Conservation (phyloP, 1,140 invertebrate genomes). For the Lasioglossum albipes region DNA sequence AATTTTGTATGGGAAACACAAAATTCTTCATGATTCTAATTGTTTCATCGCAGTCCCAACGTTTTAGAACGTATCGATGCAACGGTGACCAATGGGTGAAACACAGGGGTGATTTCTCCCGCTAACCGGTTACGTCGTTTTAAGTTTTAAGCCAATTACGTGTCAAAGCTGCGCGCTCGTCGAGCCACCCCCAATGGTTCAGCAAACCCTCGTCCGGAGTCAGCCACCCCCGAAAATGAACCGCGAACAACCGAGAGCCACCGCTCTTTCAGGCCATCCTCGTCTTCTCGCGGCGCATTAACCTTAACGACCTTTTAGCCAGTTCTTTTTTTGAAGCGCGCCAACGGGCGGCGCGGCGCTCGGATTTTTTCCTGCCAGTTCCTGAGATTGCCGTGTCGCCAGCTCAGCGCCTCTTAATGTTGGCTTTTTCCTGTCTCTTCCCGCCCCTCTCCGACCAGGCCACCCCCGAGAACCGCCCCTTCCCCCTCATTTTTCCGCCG, state of each 20-base stretch:
- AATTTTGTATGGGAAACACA: too few relatives aligned
- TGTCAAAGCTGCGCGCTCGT: too few relatives aligned
- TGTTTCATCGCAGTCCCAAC: too few relatives aligned
- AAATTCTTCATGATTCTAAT: too few relatives aligned
- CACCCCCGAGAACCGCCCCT: neutral
- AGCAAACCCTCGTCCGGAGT: too few relatives aligned
- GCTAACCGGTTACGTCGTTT: too few relatives aligned
- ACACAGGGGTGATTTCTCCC: too few relatives aligned
- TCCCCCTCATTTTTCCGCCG: neutral
- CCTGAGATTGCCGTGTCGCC: constrained; percentile 74
- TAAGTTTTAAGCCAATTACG: too few relatives aligned
- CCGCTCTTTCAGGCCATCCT: constrained; percentile 21
- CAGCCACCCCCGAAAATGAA: constrained; percentile 39
- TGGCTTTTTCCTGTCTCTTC: constrained; percentile 62
- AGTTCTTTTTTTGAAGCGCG: constrained; percentile 61
- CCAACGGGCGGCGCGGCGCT: neutral
- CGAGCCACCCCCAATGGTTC: too few relatives aligned
- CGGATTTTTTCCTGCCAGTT: constrained; percentile 65
- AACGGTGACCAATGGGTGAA: too few relatives aligned
- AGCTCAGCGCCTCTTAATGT: constrained; percentile 76
- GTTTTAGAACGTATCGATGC: too few relatives aligned
- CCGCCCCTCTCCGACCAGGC: neutral
- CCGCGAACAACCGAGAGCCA: constrained; percentile 44
- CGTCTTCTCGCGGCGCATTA: constrained; percentile 69
- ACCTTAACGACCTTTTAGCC: constrained; percentile 78